A percentile compares a stretch with the other conserved stretches of the same genome.
Conservation (phyloP, 2,888 invertebrate genomes). For the Bimastos eiseni region DNA sequence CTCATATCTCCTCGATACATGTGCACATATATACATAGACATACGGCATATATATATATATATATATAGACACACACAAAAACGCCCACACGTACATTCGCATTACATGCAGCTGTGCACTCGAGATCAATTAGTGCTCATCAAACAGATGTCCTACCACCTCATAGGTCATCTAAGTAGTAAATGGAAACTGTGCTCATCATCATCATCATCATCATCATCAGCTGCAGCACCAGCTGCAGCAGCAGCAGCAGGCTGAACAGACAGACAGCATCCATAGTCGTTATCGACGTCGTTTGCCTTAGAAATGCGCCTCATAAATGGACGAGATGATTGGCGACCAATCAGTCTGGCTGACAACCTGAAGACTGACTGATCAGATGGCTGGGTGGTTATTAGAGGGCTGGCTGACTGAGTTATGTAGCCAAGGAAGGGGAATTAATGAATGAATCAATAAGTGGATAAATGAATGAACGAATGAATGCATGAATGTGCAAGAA, state of each 20-base stretch:
- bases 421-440: no score
- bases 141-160: background rate
- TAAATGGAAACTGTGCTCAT: background rate
- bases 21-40: no score
- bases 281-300: background rate
- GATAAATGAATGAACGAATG: no score
- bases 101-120: background rate
- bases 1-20: background rate
- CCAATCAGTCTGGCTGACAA: no score
- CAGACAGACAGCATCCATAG: background rate
- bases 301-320: background rate
- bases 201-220: background rate
- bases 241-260: background rate
- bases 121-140: background rate
- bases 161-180: background rate
- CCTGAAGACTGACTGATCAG: background rate
- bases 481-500: no score
- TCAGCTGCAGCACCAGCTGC: background rate
- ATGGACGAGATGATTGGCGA: background rate
- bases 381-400: background rate
- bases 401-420: no score
- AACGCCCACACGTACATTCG: no score
- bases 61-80: no score
- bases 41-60: no score
- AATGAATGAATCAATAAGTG: no score